These are phyloP conservation scores for Psix sp. DNA, from an alignment of 1,140 invertebrate genomes.

Conservation along the genomic window DNA sequence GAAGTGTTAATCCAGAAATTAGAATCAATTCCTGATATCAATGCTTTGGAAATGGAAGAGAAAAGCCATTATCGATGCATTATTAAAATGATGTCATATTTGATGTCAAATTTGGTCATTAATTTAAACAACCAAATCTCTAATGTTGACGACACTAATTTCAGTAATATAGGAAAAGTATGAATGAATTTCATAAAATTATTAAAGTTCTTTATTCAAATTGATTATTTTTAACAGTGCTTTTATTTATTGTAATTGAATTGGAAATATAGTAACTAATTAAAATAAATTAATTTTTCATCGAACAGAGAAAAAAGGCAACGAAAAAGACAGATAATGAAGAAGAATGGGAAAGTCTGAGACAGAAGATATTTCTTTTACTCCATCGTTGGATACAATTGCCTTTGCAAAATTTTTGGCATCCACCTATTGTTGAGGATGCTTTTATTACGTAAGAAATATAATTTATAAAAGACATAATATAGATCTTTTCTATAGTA, in stretches of 20 bases:
- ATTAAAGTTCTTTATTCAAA: conserved; percentile 11
- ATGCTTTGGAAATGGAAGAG: conserved; percentile 26
- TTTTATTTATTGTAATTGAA: conserved; percentile 36
- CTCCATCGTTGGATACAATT: conserved; percentile 82
- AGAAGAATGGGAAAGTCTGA: conserved; percentile 79
- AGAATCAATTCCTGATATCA: conserved; percentile 39
- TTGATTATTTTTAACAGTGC: conserved; percentile 15
- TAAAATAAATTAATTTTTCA: conserved; percentile 5
- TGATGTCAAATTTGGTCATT: conserved; percentile 64
- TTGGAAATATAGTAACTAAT: too few relatives aligned
- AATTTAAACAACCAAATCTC: conserved; percentile 63
- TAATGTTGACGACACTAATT: conserved; percentile 49
- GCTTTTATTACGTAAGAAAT: conserved; percentile 88
- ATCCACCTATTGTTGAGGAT: conserved; percentile 88
- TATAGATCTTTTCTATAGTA: too few relatives aligned
- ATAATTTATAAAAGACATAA: too few relatives aligned
- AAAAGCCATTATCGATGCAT: conserved; percentile 58
- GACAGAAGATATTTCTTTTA: conserved; percentile 81
- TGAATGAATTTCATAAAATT: conserved; percentile 20
- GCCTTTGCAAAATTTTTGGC: conserved; percentile 86
- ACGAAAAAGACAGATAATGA: conserved; percentile 65
- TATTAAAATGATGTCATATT: conserved; percentile 71
- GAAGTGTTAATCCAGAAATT: conserved; percentile 56
- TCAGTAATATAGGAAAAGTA: conserved; percentile 68
- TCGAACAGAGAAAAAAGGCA: conserved; percentile 65